phyloP scores from a whole-genome alignment of 2,797 vertebrate species.

The Varecia variegata region DNA sequence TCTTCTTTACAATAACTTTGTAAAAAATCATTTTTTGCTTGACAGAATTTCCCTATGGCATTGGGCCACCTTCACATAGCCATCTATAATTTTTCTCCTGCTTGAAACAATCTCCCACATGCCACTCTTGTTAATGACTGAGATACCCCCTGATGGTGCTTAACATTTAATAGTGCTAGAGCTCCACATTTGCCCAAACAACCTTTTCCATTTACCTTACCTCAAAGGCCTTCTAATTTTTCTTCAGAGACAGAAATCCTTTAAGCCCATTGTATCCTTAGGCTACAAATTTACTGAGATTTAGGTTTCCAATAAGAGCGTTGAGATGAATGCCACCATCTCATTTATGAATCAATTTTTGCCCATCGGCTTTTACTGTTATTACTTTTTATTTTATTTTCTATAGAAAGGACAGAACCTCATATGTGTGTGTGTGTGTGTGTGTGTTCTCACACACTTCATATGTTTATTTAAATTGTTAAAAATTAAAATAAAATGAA shows the following conservation, averaged over 20 bases:
- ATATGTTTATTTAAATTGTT: background rate
- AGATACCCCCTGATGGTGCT: conserved; percentile 93
- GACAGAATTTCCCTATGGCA: conserved; percentile 86
- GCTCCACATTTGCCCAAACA: conserved; percentile 92
- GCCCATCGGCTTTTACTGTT: conserved; percentile 91
- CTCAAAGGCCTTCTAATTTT: conserved; percentile 97
- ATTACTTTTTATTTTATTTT: conserved; percentile 91
- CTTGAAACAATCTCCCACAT: conserved; percentile 87
- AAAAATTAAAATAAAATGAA: background rate
- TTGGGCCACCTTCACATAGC: conserved; percentile 80
- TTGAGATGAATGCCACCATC: conserved; percentile 95
- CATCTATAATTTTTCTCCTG: conserved; percentile 86
- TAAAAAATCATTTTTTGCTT: conserved; percentile 82
- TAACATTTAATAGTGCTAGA: conserved; percentile 94
- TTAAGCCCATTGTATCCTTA: conserved; percentile 97
- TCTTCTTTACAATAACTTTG: conserved; percentile 75
- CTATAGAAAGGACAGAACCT: conserved; percentile 78
- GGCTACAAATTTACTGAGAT: conserved; percentile 98
- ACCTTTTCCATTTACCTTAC: conserved; percentile 97
- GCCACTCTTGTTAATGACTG: conserved; percentile 92
- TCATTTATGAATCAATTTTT: conserved; percentile 98
- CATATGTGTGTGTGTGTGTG: background rate
- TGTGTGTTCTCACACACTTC: background rate
- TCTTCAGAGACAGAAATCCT: conserved; percentile 99
- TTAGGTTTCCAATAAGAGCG: conserved; percentile 97